Base-by-base conservation (phyloP, 2,797 vertebrate species). In the Thalassophryne amazonica region DNA sequence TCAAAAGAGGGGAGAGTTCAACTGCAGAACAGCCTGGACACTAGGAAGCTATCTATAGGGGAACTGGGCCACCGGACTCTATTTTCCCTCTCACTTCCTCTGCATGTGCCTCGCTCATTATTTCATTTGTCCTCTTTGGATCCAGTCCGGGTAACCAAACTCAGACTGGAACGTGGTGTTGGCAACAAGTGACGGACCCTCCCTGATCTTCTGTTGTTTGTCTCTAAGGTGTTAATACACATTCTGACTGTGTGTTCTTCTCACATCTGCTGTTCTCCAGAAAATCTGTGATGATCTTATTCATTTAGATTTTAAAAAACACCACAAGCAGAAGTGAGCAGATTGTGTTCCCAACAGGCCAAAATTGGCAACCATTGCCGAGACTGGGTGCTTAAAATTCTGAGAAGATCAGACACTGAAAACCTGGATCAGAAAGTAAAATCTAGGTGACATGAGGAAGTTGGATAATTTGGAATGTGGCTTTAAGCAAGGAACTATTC, bases 121-220 rank as follows among this genome's bases (percentile, higher is more conserved):
- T 58, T 73, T 72, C 15, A 54, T 64, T 63, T 52, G 64, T 43
- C 69, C 60, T 54, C 45, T 58, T 68, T 69, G 68, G 59, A 77
- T 77, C 25, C 60, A 61, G 52, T 54, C 63, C n/a, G 40, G 58
- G 69, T 38, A 73, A 49, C 64, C 66, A 30, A 67, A 59, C 45
- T 67, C 50, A 56, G 66, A 70, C 51, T 60, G 78, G 81, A 86
- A 80, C 76, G 71, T 69, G 39, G 38, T 59, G 47, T 60, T 80
- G 76, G 77, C 79, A 80, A 38, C 60, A 16, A 73, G 19, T 23
- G 57, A 48, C 16, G 45, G 47, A 71, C 71, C 63, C 75, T 66
- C 80, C 68, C 77, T 48, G 58, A 59, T 75, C 23, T 48, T 65
- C 47, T 37, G 73, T 68, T 67, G 65, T 69, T 78, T 75, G 68